phyloP scores from a whole-genome alignment of 64 coral and sea anemone species.

The Actinia equina region DNA sequence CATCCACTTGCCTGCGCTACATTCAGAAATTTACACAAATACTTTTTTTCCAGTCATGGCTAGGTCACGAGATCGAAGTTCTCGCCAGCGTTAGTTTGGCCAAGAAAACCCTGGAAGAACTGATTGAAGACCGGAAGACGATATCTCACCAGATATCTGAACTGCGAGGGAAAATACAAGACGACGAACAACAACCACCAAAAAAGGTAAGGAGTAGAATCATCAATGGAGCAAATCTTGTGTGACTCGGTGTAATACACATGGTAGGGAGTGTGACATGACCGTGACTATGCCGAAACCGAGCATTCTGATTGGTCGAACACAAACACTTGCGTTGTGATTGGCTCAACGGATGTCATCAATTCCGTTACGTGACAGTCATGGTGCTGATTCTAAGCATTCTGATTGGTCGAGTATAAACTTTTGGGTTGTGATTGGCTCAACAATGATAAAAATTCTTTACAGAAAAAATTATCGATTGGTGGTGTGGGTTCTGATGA shows the following conservation, averaged over 20 bases:
- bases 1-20: background rate
- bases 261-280: no score
- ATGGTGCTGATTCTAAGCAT: no score
- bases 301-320: no score
- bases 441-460: background rate
- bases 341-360: no score
- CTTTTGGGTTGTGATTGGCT: no score
- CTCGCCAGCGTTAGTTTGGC: constrained; percentile 74
- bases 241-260: no score
- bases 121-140: constrained; percentile 88
- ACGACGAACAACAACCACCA: constrained; percentile 72
- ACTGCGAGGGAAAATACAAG: constrained; percentile 46
- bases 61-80: constrained; percentile 86
- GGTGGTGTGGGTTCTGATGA: constrained; percentile 33
- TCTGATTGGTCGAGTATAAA: no score
- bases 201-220: constrained; percentile 48
- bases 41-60: constrained; percentile 75
- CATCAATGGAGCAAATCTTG: background rate
- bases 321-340: no score
- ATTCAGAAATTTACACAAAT: background rate
- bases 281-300: no score
- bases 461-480: constrained; percentile 7
- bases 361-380: no score
- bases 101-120: constrained; percentile 56
- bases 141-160: constrained; percentile 70